These are phyloP conservation scores for Pocillopora damicornis DNA, from an alignment of 64 coral and sea anemone genomes.

Conservation along the genomic window DNA sequence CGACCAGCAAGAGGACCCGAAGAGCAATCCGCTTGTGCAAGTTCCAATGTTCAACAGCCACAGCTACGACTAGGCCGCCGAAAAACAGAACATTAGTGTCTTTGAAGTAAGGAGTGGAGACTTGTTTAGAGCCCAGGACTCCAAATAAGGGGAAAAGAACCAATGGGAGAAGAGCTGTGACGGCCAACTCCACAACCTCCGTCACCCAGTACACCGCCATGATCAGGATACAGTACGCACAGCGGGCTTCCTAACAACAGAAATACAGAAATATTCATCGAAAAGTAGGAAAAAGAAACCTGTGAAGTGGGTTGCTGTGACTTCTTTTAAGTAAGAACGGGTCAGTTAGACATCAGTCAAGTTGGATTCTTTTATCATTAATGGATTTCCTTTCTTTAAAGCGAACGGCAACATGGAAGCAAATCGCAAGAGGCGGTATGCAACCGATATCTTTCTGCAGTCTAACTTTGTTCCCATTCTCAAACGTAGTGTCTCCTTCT, in stretches of 20 bases:
- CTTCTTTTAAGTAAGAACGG: no score
- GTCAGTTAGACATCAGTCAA: no score
- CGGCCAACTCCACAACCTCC: slow-evolving; percentile 82
- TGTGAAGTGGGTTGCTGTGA: no score
- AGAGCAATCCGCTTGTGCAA: slow-evolving; percentile 90
- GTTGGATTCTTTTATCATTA: no score
- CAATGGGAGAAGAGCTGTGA: slow-evolving; percentile 85
- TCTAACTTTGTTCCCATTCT: no score
- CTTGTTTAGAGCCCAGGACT: slow-evolving; percentile 76
- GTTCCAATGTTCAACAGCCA: slow-evolving; percentile 85
- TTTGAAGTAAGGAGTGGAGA: slow-evolving; percentile 87
- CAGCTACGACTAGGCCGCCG: slow-evolving; percentile 84
- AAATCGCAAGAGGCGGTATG: no score
- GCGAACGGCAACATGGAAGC: no score
- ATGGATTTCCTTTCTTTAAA: no score
- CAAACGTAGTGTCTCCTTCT: no score
- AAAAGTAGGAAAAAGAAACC: no score
- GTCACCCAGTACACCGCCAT: slow-evolving; percentile 96
- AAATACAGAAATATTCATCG: background rate
- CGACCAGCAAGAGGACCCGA: slow-evolving; percentile 69
- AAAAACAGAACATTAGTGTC: slow-evolving; percentile 92
- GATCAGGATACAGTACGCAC: slow-evolving; percentile 86
- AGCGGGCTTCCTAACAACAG: slow-evolving; percentile 61
- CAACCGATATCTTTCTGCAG: no score
- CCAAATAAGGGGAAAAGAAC: slow-evolving; percentile 85